Evolutionary conservation across 2,113 vertebrate species (phyloP).

Genomic region (Pao palembangensis): DNA sequence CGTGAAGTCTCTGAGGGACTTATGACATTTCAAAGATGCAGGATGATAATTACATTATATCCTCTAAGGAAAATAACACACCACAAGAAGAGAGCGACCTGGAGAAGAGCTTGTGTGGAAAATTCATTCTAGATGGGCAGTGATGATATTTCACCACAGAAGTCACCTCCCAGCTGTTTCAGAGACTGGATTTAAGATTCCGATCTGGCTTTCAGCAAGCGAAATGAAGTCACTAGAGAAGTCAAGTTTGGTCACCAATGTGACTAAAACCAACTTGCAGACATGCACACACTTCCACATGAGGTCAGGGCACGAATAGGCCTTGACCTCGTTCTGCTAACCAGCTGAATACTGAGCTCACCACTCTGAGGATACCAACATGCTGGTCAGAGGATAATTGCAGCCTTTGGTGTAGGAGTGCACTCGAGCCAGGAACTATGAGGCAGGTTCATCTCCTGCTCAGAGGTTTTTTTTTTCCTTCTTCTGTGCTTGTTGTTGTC

Average conservation of each 20-base stretch:
- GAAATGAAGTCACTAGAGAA: too few relatives aligned
- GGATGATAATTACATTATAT: conserved; percentile 40
- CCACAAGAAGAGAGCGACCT: conserved; percentile 4
- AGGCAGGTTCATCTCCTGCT: conserved; percentile 57
- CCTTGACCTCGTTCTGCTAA: conserved; percentile 49
- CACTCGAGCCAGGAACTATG: conserved; percentile 44
- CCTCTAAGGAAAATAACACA: conserved; percentile 31
- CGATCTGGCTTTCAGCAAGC: too few relatives aligned
- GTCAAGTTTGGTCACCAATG: neutral
- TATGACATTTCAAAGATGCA: conserved; percentile 27
- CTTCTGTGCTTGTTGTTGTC: conserved; percentile 19
- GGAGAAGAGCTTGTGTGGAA: conserved; percentile 6
- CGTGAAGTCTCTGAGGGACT: conserved; percentile 20
- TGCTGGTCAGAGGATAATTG: conserved; percentile 49
- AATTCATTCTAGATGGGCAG: conserved; percentile 1
- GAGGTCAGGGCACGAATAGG: conserved; percentile 40
- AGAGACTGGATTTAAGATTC: too few relatives aligned
- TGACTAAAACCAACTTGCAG: conserved; percentile 24
- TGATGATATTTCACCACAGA: conserved; percentile 12
- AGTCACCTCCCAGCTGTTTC: neutral
- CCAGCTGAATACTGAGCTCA: conserved; percentile 51
- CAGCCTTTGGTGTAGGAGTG: conserved; percentile 28
- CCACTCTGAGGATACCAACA: conserved; percentile 34
- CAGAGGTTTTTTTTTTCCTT: conserved; percentile 3
- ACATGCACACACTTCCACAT: conserved; percentile 3